Conservation (phyloP, 2,797 vertebrate species). For the Coreius guichenoti region DNA sequence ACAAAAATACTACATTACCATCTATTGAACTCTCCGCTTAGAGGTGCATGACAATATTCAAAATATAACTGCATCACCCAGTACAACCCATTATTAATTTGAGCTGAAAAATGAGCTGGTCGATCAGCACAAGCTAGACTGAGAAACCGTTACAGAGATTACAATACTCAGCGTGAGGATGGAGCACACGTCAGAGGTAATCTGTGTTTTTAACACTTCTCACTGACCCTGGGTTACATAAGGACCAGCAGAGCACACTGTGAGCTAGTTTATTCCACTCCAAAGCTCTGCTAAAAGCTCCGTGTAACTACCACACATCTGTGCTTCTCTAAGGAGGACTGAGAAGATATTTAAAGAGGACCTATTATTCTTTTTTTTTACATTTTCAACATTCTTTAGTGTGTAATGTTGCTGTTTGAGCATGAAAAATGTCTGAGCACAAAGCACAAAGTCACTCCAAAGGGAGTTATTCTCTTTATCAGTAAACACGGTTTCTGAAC, state of each 20-base stretch:
- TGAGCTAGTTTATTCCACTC: conserved; percentile 58
- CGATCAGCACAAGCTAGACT: background rate
- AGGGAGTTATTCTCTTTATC: background rate
- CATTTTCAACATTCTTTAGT: background rate
- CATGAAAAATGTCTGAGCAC: background rate
- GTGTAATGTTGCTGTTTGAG: background rate
- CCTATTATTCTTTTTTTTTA: background rate
- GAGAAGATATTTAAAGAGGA: conserved; percentile 1
- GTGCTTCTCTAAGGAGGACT: background rate
- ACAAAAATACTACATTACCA: background rate
- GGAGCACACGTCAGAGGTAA: conserved; percentile 72
- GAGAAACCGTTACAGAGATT: background rate
- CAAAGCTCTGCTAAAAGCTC: conserved; percentile 43
- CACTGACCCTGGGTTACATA: conserved; percentile 71
- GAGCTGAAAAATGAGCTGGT: background rate
- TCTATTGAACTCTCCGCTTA: background rate
- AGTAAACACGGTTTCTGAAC: background rate
- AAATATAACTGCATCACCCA: background rate
- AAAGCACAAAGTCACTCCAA: background rate
- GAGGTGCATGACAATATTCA: background rate
- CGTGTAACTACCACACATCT: background rate
- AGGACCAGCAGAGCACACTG: conserved; percentile 58
- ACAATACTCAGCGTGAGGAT: conserved; percentile 44
- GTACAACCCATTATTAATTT: background rate
- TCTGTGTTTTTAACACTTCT: conserved; percentile 77